phyloP scores from a whole-genome alignment of 2,797 vertebrate genomes.

The Corythornis leucogaster region DNA sequence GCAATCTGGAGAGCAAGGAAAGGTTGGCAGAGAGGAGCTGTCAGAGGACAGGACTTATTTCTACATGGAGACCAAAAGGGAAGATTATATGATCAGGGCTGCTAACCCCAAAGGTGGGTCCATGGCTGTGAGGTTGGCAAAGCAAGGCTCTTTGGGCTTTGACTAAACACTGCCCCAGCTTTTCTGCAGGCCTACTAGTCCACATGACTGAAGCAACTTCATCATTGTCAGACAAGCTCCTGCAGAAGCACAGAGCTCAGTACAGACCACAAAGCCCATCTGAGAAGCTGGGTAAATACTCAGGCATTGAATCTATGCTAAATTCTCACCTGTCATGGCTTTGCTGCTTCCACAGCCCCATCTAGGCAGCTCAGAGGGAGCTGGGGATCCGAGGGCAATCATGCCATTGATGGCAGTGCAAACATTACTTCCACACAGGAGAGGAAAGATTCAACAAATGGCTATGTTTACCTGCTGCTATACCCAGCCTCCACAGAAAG shows the following conservation, averaged over 20 bases:
- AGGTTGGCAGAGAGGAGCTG: neutral
- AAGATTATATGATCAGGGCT: accelerated
- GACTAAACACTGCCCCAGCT: neutral
- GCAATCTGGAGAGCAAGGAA: neutral
- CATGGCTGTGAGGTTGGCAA: neutral
- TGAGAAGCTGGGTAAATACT: neutral
- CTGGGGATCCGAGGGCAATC: neutral
- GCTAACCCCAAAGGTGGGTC: neutral
- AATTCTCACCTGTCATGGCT: slow-evolving; percentile 6
- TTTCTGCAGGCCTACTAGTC: neutral
- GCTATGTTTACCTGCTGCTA: slow-evolving; percentile 24
- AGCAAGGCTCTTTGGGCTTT: neutral
- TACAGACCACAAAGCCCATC: neutral
- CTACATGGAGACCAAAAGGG: neutral
- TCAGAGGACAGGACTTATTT: neutral
- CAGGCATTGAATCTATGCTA: neutral
- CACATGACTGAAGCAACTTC: accelerated
- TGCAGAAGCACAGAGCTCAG: neutral
- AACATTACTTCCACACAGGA: neutral
- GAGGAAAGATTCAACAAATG: slow-evolving; percentile 48
- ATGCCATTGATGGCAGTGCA: neutral
- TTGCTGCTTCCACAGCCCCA: neutral
- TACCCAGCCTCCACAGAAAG: neutral
- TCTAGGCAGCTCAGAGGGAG: neutral
- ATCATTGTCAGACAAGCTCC: neutral